Base-by-base conservation (phyloP, 2,113 vertebrate genomes). In the Bujurquina vittata region DNA sequence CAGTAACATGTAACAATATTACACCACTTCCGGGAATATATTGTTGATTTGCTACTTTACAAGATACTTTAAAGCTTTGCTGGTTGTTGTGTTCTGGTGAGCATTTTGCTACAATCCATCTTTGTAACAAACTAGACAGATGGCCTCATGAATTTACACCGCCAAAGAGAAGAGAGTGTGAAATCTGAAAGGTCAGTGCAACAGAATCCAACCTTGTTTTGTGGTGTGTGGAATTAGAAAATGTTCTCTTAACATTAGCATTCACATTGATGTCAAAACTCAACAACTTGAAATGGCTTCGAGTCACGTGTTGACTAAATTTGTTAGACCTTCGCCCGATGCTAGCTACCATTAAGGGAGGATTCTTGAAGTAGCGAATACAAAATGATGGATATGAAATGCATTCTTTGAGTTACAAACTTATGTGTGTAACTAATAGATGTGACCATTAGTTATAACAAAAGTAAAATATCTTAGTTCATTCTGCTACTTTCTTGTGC, bases 121-220 rank as follows among this genome's bases (percentile, higher is more conserved):
- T 40, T 17, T n/a, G 2, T 33, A 52, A 72, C 74, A 74, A 55
- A 85, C 55, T 0, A 61, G 23, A 81, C 87, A 54, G 77, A 86
- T 74, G 80, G 75, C 23, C 17, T 84, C 23, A 8, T 23, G 11
- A 33, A 56, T 87, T 29, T n/a, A 77, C 54, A 72, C 17, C 56
- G 52, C 33, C 14, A 5, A 8, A 23, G 56, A 80, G 76, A 88
- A 78, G 15, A 4, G 18, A 56, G 43, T 74, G 80, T n/a, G 33
- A 61, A 35, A 80, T 75, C 54, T 69, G 37, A 90, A 92, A 88
- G 86, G 88, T 87, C 82, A 58, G 2, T 4, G 43, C 22, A 58
- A 75, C 82, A 58, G 20, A 75, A 69, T 55, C 14, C 18, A 55
- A 62, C 29, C 9, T 84, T 58, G 49, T 79, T 76, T 67, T 57